Evolutionary conservation across 2,888 invertebrate species (phyloP), one percentile per base, ranked within the genome.

Genomic region (Spilarctia lutea): DNA sequence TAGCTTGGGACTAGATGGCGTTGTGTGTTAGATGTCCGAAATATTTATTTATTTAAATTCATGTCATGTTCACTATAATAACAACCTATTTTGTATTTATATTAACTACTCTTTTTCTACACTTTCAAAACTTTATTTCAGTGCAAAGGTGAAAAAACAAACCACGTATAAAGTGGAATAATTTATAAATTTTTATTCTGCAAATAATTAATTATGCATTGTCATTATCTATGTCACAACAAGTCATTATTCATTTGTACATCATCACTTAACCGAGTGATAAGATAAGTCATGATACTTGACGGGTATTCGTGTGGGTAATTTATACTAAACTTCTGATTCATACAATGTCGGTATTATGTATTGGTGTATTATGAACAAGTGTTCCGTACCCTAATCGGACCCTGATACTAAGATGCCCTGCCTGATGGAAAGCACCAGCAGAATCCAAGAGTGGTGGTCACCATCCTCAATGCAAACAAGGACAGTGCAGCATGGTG

Each of bases 301-400:
- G 63, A 30, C 63, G 30, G 18, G 27, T 63, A 63, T 63, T 30
- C 30, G 63, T 63, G 63, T 63, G 63, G 63, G 63, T 63, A 63
- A 63, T 30, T 30, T 30, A 63, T 18, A 63, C 60, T 30, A 63
- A 27, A 63, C 30, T 63, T 30, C 63, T 63, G 63, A 63, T 16
- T 63, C 63, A 63, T 63, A 30, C 8, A 30, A 63, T 13, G 30
- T 63, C 16, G 60, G 60, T 60, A 60, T 27, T 63, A 18, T 30
- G 63, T 27, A 52, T 30, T 52, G 56, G 45, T 16, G 3, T 45
- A 45, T 39, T 39, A 4, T 0, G 0, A 60, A 6, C 27, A 60
- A 30, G n/a, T 60, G 27, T 4, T 35, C 7, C 35, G 6, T 35
- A 35, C 35, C 35, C 35, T 7, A 35, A 35, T 7, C 6, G 35